These are phyloP conservation scores for Chaetodon auriga DNA, from an alignment of 2,113 vertebrate species.

Conservation along the genomic window DNA sequence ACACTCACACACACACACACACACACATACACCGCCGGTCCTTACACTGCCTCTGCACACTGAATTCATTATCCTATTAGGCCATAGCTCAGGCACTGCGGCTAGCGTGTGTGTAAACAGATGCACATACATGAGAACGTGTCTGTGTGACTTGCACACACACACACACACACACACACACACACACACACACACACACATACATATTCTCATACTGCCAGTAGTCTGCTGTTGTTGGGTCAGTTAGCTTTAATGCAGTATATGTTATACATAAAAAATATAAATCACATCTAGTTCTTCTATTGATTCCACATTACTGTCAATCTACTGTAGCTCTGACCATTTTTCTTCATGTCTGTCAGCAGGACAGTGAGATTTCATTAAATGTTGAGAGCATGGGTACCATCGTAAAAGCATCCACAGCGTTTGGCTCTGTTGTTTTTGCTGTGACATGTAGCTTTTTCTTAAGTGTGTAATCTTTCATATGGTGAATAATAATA, in stretches of 20 bases:
- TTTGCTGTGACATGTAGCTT: neutral
- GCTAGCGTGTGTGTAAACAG: constrained; percentile 55
- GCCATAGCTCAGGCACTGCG: constrained; percentile 71
- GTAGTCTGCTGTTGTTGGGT: constrained; percentile 54
- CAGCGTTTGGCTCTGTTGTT: neutral
- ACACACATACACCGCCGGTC: constrained; percentile 51
- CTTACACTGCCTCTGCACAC: constrained; percentile 60
- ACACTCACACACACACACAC: constrained; percentile 59
- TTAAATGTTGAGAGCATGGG: neutral
- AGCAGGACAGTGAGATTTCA: constrained; percentile 3
- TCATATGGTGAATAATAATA: neutral
- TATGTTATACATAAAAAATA: constrained; percentile 56
- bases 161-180: constrained; percentile 11
- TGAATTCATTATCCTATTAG: constrained; percentile 84
- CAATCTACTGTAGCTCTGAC: constrained; percentile 29
- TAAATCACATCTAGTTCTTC: constrained; percentile 56
- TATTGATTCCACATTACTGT: constrained; percentile 48
- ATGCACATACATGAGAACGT: constrained; percentile 41
- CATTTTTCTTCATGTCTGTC: constrained; percentile 27
- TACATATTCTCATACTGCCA: constrained; percentile 34
- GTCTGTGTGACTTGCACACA: constrained; percentile 4
- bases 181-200: constrained; percentile 15
- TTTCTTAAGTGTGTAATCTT: neutral
- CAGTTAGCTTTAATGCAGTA: constrained; percentile 57
- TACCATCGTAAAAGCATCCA: neutral